Conservation (phyloP, 2,888 invertebrate genomes). For the Hybos culiciformis region DNA sequence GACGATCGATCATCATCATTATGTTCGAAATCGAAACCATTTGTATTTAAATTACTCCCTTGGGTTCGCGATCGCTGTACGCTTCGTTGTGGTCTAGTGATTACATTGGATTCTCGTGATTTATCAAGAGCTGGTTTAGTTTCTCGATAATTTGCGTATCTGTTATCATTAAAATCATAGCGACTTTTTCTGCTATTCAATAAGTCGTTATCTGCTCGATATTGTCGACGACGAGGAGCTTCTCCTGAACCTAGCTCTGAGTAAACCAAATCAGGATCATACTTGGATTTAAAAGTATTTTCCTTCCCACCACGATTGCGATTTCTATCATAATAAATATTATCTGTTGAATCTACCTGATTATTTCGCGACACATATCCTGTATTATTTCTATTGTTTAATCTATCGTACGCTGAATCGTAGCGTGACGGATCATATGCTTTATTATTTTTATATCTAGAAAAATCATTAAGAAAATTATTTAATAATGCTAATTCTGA, state of each 20-base stretch:
- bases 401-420: slow-evolving; percentile 27
- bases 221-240: slow-evolving; percentile 3
- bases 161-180: slow-evolving; percentile 3
- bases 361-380: slow-evolving; percentile 18
- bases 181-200: slow-evolving; percentile 1
- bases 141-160: too few species aligned
- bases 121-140: slow-evolving; percentile 10
- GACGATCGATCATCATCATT: slow-evolving; percentile 35
- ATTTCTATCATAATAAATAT: slow-evolving; percentile 17
- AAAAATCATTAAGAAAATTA: slow-evolving; percentile 17
- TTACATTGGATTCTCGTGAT: background rate
- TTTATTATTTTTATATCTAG: slow-evolving; percentile 12
- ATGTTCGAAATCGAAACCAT: slow-evolving; percentile 31
- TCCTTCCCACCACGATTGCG: slow-evolving; percentile 22
- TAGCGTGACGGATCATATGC: slow-evolving; percentile 20
- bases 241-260: slow-evolving; percentile 17
- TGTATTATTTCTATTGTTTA: slow-evolving; percentile 16
- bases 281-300: slow-evolving; percentile 22
- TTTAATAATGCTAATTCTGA: slow-evolving; percentile 21
- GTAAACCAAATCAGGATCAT: slow-evolving; percentile 21
- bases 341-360: slow-evolving; percentile 20
- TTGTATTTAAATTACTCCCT: slow-evolving; percentile 24
- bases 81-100: slow-evolving; percentile 3
- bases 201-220: background rate
- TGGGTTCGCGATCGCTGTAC: slow-evolving; percentile 23